Evolutionary conservation across 2,888 invertebrate species (phyloP), one percentile per base, ranked within the genome.

Genomic region (Melikaiella ostensackeni): DNA sequence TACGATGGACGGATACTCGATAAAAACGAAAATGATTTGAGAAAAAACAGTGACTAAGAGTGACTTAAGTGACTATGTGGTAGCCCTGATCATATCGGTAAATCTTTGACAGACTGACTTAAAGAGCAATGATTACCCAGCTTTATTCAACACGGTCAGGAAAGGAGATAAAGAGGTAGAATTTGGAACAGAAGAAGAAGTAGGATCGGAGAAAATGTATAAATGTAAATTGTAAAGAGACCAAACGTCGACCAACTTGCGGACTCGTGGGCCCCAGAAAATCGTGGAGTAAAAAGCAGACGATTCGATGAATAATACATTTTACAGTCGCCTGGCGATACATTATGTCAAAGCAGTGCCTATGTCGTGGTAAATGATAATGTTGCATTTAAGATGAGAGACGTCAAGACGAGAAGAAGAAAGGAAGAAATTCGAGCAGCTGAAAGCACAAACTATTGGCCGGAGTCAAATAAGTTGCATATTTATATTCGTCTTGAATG

Each of bases 231-330:
- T 84, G 82, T 80, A 79, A 80, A 76, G 55, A 66, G 79, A 42
- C 66, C 74, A 63, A 75, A 55, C 80, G 80, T 77, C 78, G 83
- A 78, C 80, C 76, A 85, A 85, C 81, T 83, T 83, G 80, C 82
- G 75, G 79, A 82, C 75, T 78, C 77, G 78, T 80, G 79, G 81
- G 77, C 70, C 76, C 79, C 35, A 77, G 82, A 78, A 83, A 85
- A 83, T 84, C 81, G 83, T 81, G 73, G 81, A 81, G 85, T 86
- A 86, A 88, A 86, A 88, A 87, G 84, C 85, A 83, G 86, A 86
- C 86, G 84, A 86, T 84, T 83, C 87, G 85, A 89, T 90, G 90
- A 90, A 90, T 90, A 90, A 90, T 90, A 89, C 89, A 90, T 90
- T 87, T 85, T 85, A 85, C 85, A 81, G 80, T 76, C 79, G 84